Percentiles rank a stretch among this genome's conserved stretches.
These are phyloP conservation scores for Trialeurodes vaporariorum DNA, from an alignment of 1,140 invertebrate species.

Conservation along the genomic window DNA sequence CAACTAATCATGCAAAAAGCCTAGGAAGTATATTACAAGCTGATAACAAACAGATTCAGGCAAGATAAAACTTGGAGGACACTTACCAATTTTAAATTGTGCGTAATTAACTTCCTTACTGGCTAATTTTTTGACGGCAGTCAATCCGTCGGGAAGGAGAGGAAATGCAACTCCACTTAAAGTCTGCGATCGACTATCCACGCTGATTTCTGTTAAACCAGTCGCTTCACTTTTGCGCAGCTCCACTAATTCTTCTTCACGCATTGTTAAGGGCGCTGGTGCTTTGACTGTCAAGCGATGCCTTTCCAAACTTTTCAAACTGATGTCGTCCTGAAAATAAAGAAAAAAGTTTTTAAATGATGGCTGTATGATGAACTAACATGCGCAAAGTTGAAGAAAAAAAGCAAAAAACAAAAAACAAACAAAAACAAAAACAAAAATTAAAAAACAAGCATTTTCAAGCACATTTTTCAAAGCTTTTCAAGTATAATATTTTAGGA, in stretches of 20 bases:
- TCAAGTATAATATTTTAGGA: too few relatives aligned
- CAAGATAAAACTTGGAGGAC: conserved; percentile 3
- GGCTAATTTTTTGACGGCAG: conserved; percentile 44
- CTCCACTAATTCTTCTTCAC: conserved; percentile 79
- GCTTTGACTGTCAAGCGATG: conserved; percentile 62
- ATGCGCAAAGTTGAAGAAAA: too few relatives aligned
- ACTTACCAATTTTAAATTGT: conserved; percentile 57
- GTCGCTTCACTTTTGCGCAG: conserved; percentile 53
- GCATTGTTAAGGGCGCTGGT: conserved; percentile 75
- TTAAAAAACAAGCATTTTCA: too few relatives aligned
- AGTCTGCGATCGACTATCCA: conserved; percentile 81
- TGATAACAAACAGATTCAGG: not conserved
- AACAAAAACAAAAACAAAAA: too few relatives aligned
- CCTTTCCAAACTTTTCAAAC: conserved; percentile 64
- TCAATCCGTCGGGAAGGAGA: conserved; percentile 42
- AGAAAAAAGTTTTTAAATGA: too few relatives aligned
- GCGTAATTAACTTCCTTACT: conserved; percentile 43
- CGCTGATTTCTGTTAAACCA: conserved; percentile 41
- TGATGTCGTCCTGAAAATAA: conserved; percentile 65
- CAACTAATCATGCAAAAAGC: too few relatives aligned
- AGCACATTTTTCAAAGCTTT: too few relatives aligned
- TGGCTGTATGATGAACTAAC: too few relatives aligned
- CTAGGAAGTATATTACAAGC: conserved; percentile 3
- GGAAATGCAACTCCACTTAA: conserved; percentile 87
- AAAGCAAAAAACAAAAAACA: too few relatives aligned